Conservation (phyloP, 2,888 invertebrate species). For the Cosmorhoe ocellata region DNA sequence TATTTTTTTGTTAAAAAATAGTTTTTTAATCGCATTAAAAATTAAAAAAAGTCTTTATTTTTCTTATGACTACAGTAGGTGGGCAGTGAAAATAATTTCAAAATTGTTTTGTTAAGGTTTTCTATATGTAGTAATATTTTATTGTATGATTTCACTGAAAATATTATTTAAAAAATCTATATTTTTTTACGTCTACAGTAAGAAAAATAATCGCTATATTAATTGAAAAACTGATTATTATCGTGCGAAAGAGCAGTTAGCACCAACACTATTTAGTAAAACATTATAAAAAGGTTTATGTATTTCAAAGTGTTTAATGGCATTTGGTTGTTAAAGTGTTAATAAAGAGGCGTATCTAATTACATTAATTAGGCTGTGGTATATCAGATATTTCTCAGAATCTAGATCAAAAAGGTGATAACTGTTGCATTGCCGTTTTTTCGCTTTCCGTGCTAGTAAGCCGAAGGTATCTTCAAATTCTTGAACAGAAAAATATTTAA, state of each 20-base stretch:
- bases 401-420: background rate
- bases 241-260: slow-evolving; percentile 5
- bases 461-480: background rate
- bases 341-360: slow-evolving; percentile 67
- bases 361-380: slow-evolving; percentile 64
- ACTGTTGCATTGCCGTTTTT: background rate
- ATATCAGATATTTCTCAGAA: slow-evolving; percentile 47
- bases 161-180: too few species aligned
- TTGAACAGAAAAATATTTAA: background rate
- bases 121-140: too few species aligned
- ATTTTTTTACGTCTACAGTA: too few species aligned
- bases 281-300: slow-evolving; percentile 8
- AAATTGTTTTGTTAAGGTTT: too few species aligned
- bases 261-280: slow-evolving; percentile 4
- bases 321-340: slow-evolving; percentile 10
- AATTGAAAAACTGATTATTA: background rate
- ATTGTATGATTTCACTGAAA: too few species aligned
- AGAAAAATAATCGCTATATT: too few species aligned
- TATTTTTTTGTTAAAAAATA: too few species aligned
- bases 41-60: too few species aligned
- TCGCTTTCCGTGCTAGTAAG: background rate
- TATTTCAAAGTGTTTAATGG: slow-evolving; percentile 13
- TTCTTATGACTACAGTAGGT: too few species aligned
- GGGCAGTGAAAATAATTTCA: too few species aligned
- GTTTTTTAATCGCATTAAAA: too few species aligned